These are phyloP conservation scores for Heterohyrax brucei DNA, from an alignment of 2,797 vertebrate species.

Conservation along the genomic window DNA sequence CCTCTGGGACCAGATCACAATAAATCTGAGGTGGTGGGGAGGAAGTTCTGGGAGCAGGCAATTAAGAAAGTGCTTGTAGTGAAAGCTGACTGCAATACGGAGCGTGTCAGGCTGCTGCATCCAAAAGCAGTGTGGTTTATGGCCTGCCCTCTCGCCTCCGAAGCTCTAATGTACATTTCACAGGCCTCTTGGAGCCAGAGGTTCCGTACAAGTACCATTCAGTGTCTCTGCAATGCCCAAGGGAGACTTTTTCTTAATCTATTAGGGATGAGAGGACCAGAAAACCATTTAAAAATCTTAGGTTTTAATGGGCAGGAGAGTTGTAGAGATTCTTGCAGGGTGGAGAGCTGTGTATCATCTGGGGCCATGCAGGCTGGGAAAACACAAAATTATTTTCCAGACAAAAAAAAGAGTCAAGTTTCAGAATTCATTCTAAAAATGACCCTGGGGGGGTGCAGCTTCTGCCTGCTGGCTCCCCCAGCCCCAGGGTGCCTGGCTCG, in stretches of 20 bases:
- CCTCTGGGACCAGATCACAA: neutral
- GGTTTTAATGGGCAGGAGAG: constrained; percentile 59
- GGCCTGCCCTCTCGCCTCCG: constrained; percentile 64
- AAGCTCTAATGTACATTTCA: neutral
- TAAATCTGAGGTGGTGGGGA: neutral
- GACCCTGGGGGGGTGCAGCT: neutral
- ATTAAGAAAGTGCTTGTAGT: constrained; percentile 28
- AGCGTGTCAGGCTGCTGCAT: neutral
- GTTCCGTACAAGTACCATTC: constrained; percentile 66
- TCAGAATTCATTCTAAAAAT: constrained; percentile 68
- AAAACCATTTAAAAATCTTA: constrained; percentile 80
- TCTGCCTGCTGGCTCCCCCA: neutral
- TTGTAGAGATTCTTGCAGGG: neutral
- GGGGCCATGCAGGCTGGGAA: constrained; percentile 10
- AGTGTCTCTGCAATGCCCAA: constrained; percentile 59
- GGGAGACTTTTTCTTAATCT: constrained; percentile 77
- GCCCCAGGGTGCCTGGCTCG: neutral
- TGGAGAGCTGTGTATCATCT: constrained; percentile 19
- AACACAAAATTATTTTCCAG: constrained; percentile 27
- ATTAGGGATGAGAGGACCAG: constrained; percentile 72
- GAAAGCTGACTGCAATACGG: neutral
- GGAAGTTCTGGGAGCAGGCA: constrained; percentile 5
- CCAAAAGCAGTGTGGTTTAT: constrained; percentile 28
- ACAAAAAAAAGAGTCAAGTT: neutral
- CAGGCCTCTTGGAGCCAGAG: neutral